Percentiles rank a stretch among this genome's conserved stretches.
Evolutionary conservation across 2,113 vertebrate species (phyloP).

Genomic region (Tragelaphus scriptus): DNA sequence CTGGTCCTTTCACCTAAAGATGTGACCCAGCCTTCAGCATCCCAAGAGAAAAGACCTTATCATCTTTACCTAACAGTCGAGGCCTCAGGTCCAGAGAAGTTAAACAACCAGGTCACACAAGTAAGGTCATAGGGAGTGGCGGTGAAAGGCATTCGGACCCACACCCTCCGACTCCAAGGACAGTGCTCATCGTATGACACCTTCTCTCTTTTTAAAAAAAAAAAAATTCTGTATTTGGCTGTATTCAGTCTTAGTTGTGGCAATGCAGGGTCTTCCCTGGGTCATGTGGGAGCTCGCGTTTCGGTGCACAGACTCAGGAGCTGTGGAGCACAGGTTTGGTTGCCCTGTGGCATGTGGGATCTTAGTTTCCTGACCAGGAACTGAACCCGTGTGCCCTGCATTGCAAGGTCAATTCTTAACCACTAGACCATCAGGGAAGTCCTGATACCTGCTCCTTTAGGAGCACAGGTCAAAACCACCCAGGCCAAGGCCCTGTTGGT

Average conservation of each 20-base stretch:
- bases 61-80: background rate
- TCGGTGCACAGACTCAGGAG: background rate
- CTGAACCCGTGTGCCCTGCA: background rate
- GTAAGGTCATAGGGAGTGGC: background rate
- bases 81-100: background rate
- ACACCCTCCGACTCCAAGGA: background rate
- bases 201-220: background rate
- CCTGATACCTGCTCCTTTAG: background rate
- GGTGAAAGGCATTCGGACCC: background rate
- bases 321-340: background rate
- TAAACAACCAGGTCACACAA: background rate
- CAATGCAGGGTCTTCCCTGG: background rate
- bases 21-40: background rate
- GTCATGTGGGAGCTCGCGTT: background rate
- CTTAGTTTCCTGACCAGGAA: background rate
- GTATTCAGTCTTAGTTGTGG: background rate
- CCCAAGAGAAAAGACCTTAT: background rate
- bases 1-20: background rate
- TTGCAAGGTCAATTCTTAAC: background rate
- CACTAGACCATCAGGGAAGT: background rate
- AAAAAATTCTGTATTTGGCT: background rate
- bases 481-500: background rate
- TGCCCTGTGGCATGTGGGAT: background rate
- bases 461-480: background rate
- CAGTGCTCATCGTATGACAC: background rate